These are phyloP conservation scores for Drosophila robusta DNA, from an alignment of 2,888 invertebrate species.

Conservation along the genomic window DNA sequence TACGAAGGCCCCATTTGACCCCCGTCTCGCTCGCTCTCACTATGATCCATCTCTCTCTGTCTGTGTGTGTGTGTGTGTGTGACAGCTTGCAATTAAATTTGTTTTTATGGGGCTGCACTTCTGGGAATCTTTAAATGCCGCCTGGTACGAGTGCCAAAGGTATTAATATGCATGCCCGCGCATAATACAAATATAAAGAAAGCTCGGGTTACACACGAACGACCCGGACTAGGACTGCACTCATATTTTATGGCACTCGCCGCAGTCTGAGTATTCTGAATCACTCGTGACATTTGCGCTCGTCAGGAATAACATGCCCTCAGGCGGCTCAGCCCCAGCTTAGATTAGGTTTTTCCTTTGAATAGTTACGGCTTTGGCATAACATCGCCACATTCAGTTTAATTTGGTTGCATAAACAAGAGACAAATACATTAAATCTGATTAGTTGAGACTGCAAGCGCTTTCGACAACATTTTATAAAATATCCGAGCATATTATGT, in stretches of 20 bases:
- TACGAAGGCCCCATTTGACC: constrained; percentile 33
- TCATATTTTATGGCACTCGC: constrained; percentile 52
- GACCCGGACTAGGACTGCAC: constrained; percentile 66
- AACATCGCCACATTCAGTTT: background rate
- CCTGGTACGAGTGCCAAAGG: constrained; percentile 46
- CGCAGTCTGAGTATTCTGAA: constrained; percentile 7
- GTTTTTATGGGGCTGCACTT: constrained; percentile 76
- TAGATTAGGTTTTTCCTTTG: background rate
- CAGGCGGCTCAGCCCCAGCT: background rate
- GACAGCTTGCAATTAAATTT: constrained; percentile 80
- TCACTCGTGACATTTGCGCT: background rate
- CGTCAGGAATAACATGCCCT: background rate
- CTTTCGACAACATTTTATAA: too few relatives aligned
- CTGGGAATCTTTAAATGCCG: constrained; percentile 63
- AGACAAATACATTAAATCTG: too few relatives aligned
- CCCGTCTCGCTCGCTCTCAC: constrained; percentile 19
- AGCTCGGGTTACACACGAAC: constrained; percentile 78
- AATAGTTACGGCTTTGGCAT: background rate
- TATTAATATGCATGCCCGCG: constrained; percentile 77
- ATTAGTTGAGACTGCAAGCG: too few relatives aligned
- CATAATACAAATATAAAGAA: constrained; percentile 78
- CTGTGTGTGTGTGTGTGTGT: constrained; percentile 42
- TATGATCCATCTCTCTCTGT: constrained; percentile 31
- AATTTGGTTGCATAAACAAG: too few relatives aligned
- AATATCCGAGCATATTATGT: too few relatives aligned